These are phyloP conservation scores for Empidonax traillii DNA, from an alignment of 2,113 vertebrate genomes.

Conservation along the genomic window DNA sequence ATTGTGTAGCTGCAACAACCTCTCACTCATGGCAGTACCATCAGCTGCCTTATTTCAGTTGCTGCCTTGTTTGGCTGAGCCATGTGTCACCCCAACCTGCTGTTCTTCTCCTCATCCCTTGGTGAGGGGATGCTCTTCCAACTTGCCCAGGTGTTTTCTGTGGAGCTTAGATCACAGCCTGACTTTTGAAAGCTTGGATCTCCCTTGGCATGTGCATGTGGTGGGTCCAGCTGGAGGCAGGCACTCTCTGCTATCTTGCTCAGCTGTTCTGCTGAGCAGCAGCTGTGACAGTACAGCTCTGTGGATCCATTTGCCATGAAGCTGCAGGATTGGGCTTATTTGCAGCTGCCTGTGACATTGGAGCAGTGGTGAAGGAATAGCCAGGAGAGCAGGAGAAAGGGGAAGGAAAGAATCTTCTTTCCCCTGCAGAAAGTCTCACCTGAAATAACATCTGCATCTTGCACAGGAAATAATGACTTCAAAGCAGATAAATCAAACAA, in stretches of 20 bases:
- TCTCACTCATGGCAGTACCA: neutral
- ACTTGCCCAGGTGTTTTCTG: neutral
- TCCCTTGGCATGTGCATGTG: neutral
- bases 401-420: neutral
- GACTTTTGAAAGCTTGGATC: neutral
- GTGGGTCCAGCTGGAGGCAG: neutral
- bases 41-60: neutral
- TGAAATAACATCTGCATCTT: constrained; percentile 1
- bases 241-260: neutral
- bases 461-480: neutral
- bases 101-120: neutral
- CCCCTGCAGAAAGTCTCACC: neutral
- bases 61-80: neutral
- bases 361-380: neutral
- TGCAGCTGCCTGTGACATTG: neutral
- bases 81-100: neutral
- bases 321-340: neutral
- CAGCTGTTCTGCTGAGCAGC: neutral
- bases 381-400: neutral
- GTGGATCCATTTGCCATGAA: neutral
- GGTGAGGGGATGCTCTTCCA: neutral
- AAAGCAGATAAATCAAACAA: neutral
- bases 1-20: neutral
- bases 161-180: neutral
- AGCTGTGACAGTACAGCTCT: neutral